Base-by-base conservation (phyloP, 2,888 invertebrate genomes). In the Ypsolopha scabrella region DNA sequence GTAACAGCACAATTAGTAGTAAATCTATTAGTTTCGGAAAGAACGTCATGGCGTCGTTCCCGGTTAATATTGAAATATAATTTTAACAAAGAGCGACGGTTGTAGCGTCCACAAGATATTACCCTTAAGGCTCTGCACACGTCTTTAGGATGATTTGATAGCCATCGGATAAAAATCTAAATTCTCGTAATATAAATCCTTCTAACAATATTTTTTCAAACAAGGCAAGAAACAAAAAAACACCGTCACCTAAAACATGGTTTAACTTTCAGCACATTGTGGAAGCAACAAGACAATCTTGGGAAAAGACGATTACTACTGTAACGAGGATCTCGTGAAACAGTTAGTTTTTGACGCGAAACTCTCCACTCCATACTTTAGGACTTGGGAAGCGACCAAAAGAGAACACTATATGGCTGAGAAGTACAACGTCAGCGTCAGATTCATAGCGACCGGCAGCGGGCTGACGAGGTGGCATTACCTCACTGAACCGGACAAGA, bases 401-500 rank as follows among this genome's bases (percentile, higher is more conserved):
- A 72, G 80, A 13, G 89, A 91, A 52, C 67, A 76, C 56, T 70
- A 85, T 6, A 65, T 94, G 10, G 90, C 93, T 3, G 72, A 87
- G 51, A 75, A 80, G 44, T 95, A 94, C 64, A 92, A 93, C 57
- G 93, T 93, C 4, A 91, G 91, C 43, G 78, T 95, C 13, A 88
- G 95, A 45, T 96, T 95, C 70, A 92, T 96, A 33, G 93, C 95
- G 0, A 96, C 97, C 0, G 93, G 96, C 73, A 95, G 95, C 65
- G 97, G 97, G 0, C 78, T 97, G 0, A 95, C 96, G 0, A 87
- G 96, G 51, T 96, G 96, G 95, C 93, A 95, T 70, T 91, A 93
- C 59, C 89, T 93, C 45, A 87, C 87, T 53, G 89, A 89, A 41
- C 86, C 88, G 41, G 77, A 87, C 13, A 91, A 90, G 61, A 89